Evolutionary conservation across 2,888 invertebrate genomes (phyloP), one percentile per base, ranked within the genome.

Genomic region (Laothoe populi): DNA sequence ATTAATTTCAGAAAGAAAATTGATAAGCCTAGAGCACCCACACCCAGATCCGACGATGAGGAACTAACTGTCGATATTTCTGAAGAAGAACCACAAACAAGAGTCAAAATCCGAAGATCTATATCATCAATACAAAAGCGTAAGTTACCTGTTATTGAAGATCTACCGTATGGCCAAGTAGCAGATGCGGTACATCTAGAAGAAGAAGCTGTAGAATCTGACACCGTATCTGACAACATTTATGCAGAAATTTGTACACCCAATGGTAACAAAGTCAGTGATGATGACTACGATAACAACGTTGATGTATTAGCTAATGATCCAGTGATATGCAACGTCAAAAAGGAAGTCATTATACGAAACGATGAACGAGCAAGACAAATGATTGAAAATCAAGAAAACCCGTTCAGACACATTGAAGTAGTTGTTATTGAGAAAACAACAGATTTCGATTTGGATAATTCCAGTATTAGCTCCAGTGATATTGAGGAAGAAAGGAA

Each of bases 101-200:
- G 91, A 71, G 84, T 93, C 8, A 94, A 93, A 82, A 86, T 94
- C 19, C 89, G 94, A 61, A 84, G 94, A 70, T 93, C 93, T 0
- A 91, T 94, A 73, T 91, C 93, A 11, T 92, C 93, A 53, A 93
- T 93, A 70, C 94, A 94, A 68, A 93, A 93, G 75, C 81, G 93
- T 45, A 93, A 93, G 67, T 78, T 93, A 24, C 93, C 94, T 5
- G 92, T 94, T 4, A 94, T 94, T 59, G 95, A 95, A 81, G 95
- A 95, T 78, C 81, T 95, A 35, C 95, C 95, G 1, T 96, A 96
- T 68, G 95, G 95, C 10, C 95, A 95, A 84, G 95, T 95, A 4
- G 94, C 95, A 7, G 95, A 96, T 68, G 95, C 95, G 10, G 92
- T 95, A 5, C 79, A 86, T 57, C 74, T 86, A 4, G 90, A 88